Evolutionary conservation across 2,113 vertebrate genomes (phyloP), one percentile per base, ranked within the genome.

Genomic region (Trematocara nigrifrons): DNA sequence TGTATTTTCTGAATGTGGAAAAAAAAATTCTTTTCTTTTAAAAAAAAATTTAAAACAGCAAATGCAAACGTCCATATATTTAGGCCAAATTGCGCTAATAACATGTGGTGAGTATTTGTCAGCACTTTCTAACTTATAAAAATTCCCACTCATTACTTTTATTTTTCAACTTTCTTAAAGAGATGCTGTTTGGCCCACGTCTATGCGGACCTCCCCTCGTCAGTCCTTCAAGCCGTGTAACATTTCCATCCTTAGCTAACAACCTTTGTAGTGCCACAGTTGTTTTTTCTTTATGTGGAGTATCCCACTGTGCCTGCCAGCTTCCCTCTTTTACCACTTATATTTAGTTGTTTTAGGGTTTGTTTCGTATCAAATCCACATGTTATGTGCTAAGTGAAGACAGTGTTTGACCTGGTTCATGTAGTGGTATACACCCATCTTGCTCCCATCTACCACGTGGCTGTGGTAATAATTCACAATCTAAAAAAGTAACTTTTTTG

Each of bases 151-250:
- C 9, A 3, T 47, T 74, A 47, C 13, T 74, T 74, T 29, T 16
- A 66, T 66, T 66, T 49, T 33, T 85, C 13, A 16, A 47, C 61
- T 20, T 40, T 4, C 15, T 20, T 47, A 29, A 83, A 84, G 18
- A 87, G 86, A 91, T 22, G 59, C 86, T 80, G 80, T 89, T 86
- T 79, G 57, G 4, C 74, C 47, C 89, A 35, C 42, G 7, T 88
- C 59, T 81, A 3, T 5, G 4, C 1, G 1, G 40, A 78, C 51
- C 2, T 22, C 47, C 59, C 79, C 81, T 80, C 4, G 18, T 82
- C 5, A 6, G 22, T 83, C 86, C 87, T 61, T 61, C 40, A 26
- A 77, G 3, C 26, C 7, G 52, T 18, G 56, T 61, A 89, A 83
- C 49, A 18, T 80, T 85, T 47, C 47, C 6, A 9, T 22, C 29